These are phyloP conservation scores for Calvadosia cruxmelitensis DNA, from an alignment of 30 jellyfish, hydroid and myxozoan genomes.

Conservation along the genomic window DNA sequence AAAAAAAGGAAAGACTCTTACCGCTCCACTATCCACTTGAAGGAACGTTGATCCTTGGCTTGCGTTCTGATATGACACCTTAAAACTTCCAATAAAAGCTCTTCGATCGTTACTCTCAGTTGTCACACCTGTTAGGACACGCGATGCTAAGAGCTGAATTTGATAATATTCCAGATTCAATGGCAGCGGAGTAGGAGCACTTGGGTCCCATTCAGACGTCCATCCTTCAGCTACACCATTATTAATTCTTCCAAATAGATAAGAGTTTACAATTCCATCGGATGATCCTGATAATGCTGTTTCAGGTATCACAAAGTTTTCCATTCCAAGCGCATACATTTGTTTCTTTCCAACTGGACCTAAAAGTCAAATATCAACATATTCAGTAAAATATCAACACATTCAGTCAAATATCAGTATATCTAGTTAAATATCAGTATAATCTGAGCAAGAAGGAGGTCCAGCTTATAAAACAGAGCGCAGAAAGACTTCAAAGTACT, in stretches of 20 bases:
- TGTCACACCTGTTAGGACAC: neutral
- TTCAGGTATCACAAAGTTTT: conserved; percentile 25
- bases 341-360: neutral
- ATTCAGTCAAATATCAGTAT: no score
- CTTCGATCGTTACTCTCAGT: neutral
- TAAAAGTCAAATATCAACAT: neutral
- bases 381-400: no score
- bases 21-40: no score
- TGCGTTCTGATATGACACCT: neutral
- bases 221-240: neutral
- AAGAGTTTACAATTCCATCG: neutral
- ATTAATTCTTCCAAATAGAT: neutral
- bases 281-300: conserved; percentile 24
- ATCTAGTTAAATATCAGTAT: no score
- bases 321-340: conserved; percentile 28
- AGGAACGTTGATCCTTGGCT: no score
- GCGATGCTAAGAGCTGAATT: neutral
- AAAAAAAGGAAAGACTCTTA: no score
- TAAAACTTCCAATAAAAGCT: neutral
- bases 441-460: no score
- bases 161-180: neutral
- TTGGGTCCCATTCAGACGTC: neutral
- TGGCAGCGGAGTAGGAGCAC: neutral
- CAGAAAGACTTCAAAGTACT: no score
- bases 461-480: no score